Evolutionary conservation across 2,113 vertebrate species (phyloP), one percentile per base, ranked within the genome.

Genomic region (Corythornis madagascariensis): DNA sequence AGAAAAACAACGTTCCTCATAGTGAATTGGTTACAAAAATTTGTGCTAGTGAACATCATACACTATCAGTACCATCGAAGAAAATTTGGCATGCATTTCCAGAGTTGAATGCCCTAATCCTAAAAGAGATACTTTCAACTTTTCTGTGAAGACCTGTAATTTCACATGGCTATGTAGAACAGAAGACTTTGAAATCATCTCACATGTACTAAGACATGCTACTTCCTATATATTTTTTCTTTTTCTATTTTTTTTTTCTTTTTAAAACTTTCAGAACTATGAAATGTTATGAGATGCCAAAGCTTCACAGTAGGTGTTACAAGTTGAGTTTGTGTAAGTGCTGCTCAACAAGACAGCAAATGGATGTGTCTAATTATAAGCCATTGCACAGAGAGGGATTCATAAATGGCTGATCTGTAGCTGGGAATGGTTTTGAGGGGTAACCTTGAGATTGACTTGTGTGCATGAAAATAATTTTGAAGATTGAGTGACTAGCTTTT

Each of bases 361-460:
- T 67, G n/a, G 26, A 35, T 2, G 1, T 16, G 26, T 53, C 2
- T 67, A 53, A 45, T 75, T 90, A 35, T 1, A 35, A 59, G 55
- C 24, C 21, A 9, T 45, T 78, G 50, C 86, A 24, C 0, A 35
- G 59, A 15, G 17, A 69, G 55, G 22, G 45, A 59, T 65, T 92
- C 21, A 2, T 50, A 24, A 88, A 55, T 4, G 2, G 15, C 53
- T 75, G 29, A 35, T 81, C 53, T 31, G 45, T 48, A 84, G 70
- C 73, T 82, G 45, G 43, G 63, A 67, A 28, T 19, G 72, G 25
- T 80, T 88, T 67, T 69, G 69, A 69, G 61, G 16, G 64, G 29
- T 86, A 78, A 94, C 88, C 83, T 93, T 88, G 80, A 72, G 65
- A 42, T 35, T 71, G 86, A 53, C 57, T 81, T 53, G n/a, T 42